Conservation (phyloP, 2,113 vertebrate genomes). For the Paramisgurnus dabryanus region DNA sequence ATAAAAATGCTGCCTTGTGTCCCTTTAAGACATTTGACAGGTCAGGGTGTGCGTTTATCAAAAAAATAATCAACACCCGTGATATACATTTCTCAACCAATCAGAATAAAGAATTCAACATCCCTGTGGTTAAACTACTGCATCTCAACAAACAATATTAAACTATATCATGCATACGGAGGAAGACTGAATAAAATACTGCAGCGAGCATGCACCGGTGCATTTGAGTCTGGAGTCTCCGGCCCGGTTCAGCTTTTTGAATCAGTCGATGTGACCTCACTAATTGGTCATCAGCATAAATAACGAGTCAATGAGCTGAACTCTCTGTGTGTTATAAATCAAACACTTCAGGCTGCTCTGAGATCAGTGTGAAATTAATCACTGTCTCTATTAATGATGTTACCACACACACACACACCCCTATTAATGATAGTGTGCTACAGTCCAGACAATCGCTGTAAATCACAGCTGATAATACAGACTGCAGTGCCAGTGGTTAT, state of each 20-base stretch:
- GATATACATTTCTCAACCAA: no score
- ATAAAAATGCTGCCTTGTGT: no score
- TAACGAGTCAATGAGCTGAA: conserved; percentile 35
- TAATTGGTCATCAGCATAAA: conserved; percentile 39
- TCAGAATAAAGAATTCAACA: no score
- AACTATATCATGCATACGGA: no score
- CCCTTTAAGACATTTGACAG: no score
- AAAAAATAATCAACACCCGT: no score
- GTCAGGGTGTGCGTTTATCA: no score
- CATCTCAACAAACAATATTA: no score
- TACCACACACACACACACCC: conserved; percentile 12
- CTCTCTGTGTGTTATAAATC: conserved; percentile 25
- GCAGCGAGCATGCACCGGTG: background rate
- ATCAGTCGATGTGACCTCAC: conserved; percentile 15
- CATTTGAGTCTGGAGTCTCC: background rate
- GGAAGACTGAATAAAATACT: no score
- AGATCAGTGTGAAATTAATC: conserved; percentile 33
- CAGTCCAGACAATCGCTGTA: conserved; percentile 21
- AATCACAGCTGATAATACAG: conserved; percentile 29
- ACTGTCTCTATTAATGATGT: conserved; percentile 32
- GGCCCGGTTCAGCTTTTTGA: background rate
- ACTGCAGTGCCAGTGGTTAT: conserved; percentile 4
- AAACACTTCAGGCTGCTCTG: conserved; percentile 19
- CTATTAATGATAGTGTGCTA: conserved; percentile 28
- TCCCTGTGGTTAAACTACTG: no score